Evolutionary conservation across 2,113 vertebrate genomes (phyloP), one percentile per base, ranked within the genome.

Genomic region (Poicephalus gulielmi): DNA sequence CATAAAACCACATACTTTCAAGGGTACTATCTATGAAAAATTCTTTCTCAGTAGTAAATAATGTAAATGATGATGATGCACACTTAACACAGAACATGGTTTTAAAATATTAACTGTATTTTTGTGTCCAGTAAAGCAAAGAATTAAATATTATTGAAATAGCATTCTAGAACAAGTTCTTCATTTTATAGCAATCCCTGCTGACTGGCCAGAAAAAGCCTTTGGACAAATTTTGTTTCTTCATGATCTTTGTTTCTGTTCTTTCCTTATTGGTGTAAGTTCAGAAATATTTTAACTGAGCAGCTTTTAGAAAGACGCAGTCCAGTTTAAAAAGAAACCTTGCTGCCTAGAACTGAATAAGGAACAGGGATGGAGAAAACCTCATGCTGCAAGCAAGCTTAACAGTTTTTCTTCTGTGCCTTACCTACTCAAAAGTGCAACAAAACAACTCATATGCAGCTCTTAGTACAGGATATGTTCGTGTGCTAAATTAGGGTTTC

Each of bases 1-100:
- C 91, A 94, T 90, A 90, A 94, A 94, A 74, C 94, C 91, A 92
- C 89, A 33, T 79, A 90, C 77, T 95, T 92, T 92, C 62, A 91
- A 79, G 44, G 49, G 11, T 68, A 47, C 49, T 90, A 69, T 85
- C 94, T 87, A 92, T 89, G 92, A 89, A 94, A 88, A 95, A 94
- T 52, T 87, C 77, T 62, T 93, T 89, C 87, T 92, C 44, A 79
- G 35, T 14, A 70, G 31, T 55, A 71, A 92, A 87, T 95, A 89
- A 83, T 79, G 25, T 52, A 82, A 92, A 86, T 60, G 37, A 67
- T 53, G 43, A 63, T 43, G 53, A 43, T 46, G 49, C 11, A 68
- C 28, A 62, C 37, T 84, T 75, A 82, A 79, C 15, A 87, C 13
- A 37, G 83, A 79, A 77, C 3, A 2, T 52, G 52, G 35, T 91